phyloP scores from a whole-genome alignment of 2,888 invertebrate genomes.

The Platycheirus albimanus region DNA sequence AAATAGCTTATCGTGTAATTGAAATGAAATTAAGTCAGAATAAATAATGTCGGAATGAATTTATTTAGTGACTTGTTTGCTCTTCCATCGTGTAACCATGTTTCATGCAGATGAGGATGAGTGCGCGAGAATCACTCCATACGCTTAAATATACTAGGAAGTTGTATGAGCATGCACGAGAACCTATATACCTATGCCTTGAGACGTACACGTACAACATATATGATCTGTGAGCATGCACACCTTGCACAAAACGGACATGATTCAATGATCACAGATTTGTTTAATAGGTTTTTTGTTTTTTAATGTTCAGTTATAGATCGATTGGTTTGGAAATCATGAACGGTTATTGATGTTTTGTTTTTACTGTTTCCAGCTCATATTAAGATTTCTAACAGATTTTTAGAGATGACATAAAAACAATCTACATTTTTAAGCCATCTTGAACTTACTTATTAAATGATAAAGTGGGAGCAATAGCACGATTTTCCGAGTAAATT shows the following conservation, averaged over 20 bases:
- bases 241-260: background rate
- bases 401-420: too few species aligned
- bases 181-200: background rate
- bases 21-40: conserved; percentile 76
- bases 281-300: conserved; percentile 35
- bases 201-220: background rate
- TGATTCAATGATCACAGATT: background rate
- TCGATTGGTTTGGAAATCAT: too few species aligned
- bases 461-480: too few species aligned
- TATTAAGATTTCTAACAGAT: too few species aligned
- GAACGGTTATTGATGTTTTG: too few species aligned
- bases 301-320: too few species aligned
- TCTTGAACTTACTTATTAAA: too few species aligned
- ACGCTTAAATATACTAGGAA: conserved; percentile 41
- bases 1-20: conserved; percentile 76
- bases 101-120: conserved; percentile 72
- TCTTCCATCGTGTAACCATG: conserved; percentile 67
- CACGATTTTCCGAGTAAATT: too few species aligned
- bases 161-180: conserved; percentile 11
- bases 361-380: too few species aligned
- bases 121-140: conserved; percentile 66
- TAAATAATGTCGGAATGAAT: conserved; percentile 74
- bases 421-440: too few species aligned
- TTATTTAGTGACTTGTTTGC: conserved; percentile 75
- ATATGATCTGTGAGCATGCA: background rate